These are phyloP conservation scores for Sphaerodactylus townsendi DNA, from an alignment of 2,113 vertebrate species.

Conservation along the genomic window DNA sequence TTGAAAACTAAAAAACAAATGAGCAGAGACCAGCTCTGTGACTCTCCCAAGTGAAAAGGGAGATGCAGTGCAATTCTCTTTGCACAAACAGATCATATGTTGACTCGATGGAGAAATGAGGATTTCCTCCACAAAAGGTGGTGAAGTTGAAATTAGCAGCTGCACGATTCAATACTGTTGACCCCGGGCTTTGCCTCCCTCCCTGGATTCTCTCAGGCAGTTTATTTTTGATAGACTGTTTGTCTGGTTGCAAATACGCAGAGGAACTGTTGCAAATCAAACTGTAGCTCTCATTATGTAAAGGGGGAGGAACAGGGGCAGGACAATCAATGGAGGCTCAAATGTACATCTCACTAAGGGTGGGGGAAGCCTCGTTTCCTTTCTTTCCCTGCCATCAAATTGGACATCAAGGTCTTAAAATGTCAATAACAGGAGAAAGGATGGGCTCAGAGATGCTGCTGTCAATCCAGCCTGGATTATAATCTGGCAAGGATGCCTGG, in stretches of 20 bases:
- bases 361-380: not conserved
- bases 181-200: not conserved
- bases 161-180: not conserved
- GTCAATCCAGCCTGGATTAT: constrained; percentile 1
- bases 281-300: not conserved
- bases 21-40: too few species aligned
- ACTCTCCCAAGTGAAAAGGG: too few species aligned
- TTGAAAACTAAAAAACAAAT: too few species aligned
- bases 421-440: not conserved
- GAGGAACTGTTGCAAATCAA: not conserved
- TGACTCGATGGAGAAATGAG: not conserved
- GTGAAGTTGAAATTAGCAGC: not conserved
- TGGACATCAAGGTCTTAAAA: constrained; percentile 13
- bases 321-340: not conserved
- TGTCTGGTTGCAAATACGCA: not conserved
- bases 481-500: not conserved
- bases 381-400: constrained; percentile 33
- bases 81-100: not conserved
- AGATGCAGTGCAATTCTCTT: too few species aligned
- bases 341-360: accelerated
- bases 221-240: not conserved
- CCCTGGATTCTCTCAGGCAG: not conserved
- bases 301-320: not conserved
- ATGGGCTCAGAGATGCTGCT: constrained; percentile 2
- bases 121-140: not conserved